These are phyloP conservation scores for Daphoenositta chrysoptera DNA, from an alignment of 2,113 vertebrate genomes.

Conservation along the genomic window DNA sequence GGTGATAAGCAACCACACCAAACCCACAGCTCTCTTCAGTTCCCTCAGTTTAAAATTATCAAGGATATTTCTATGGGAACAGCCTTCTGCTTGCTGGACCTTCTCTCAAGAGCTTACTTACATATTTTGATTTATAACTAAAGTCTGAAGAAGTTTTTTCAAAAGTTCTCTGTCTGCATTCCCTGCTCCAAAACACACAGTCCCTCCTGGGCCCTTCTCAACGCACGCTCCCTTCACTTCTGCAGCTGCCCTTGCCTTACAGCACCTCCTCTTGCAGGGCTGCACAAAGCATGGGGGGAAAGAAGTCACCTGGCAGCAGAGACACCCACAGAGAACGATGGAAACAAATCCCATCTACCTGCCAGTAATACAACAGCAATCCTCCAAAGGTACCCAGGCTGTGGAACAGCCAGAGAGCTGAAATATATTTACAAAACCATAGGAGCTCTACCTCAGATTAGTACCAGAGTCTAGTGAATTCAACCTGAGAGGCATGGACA, in stretches of 20 bases:
- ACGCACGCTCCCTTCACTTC: rapidly evolving
- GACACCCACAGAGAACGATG: neutral
- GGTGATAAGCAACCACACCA: neutral
- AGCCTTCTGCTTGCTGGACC: neutral
- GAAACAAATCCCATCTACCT: neutral
- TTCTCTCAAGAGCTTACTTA: neutral
- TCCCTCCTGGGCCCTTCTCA: neutral
- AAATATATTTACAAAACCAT: rapidly evolving
- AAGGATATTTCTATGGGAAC: neutral
- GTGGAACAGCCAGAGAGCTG: neutral
- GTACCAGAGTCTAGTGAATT: neutral
- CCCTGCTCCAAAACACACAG: rapidly evolving
- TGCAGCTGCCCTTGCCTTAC: neutral
- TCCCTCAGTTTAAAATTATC: neutral
- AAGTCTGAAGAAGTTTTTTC: neutral
- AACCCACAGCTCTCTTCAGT: neutral
- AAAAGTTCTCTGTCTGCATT: neutral
- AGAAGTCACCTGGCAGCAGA: neutral
- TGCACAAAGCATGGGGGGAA: neutral
- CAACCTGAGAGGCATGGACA: neutral
- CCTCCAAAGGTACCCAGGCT: neutral
- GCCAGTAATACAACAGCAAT: neutral
- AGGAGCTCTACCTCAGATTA: neutral
- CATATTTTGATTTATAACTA: neutral
- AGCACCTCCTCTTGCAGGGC: neutral